Evolutionary conservation across 2,113 vertebrate genomes (phyloP), one percentile per base, ranked within the genome.

Genomic region (Machaerirhynchus nigripectus): DNA sequence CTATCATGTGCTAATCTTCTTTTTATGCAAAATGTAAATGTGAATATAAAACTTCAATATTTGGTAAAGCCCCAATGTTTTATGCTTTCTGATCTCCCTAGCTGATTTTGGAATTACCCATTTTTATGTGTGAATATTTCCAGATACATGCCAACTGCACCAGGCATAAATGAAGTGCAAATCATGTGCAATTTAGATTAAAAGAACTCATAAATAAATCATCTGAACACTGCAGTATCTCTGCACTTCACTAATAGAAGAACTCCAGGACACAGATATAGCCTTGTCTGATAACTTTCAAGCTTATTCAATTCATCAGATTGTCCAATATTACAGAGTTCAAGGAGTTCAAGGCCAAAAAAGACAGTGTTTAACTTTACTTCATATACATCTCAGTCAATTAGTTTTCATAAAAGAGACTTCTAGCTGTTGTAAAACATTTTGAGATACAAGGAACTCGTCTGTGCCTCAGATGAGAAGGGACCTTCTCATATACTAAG

Each of bases 21-120:
- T 87, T 89, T 91, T 39, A 84, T 46, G 11, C 67, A 82, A 87
- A 84, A 94, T 68, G 15, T 56, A 78, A 84, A 93, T 60, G 23
- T 70, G 42, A 74, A 84, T 61, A 31, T 42, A 63, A 95, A 94
- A 33, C 42, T 81, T 93, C 84, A 81, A 24, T 67, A 55, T 93
- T 90, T 88, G 49, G 37, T 84, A 86, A 93, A 65, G 22, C 6
- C 55, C 50, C 49, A 57, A 95, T 94, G 21, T 93, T 96, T 91
- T 83, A 97, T 94, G 92, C 88, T 90, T 92, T 95, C 90, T 93
- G 79, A 96, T 97, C 82, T 97, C 30, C 23, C 42, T 71, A 68
- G 40, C 47, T 76, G 63, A 70, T 80, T 86, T 80, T 83, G 13
- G 33, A 96, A 88, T 71, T 78, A 60, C 31, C 17, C 22, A 26